Evolutionary conservation across 2,797 vertebrate species (phyloP).

Genomic region (Anolis apletophallus): DNA sequence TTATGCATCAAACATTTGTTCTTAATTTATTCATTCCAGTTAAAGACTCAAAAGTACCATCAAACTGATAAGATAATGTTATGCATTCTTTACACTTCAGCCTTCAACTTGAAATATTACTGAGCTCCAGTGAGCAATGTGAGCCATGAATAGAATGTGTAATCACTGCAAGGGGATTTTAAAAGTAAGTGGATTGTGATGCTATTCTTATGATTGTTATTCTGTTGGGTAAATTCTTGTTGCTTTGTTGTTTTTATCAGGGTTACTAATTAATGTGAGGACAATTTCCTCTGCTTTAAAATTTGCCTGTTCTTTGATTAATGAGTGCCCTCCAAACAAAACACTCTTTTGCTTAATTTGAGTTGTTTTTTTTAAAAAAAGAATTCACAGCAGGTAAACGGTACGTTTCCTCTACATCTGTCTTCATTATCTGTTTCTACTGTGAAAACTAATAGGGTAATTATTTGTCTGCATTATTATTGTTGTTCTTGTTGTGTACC

Average conservation of each 20-base stretch:
- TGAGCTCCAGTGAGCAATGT: constrained; percentile 22
- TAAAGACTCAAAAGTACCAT: constrained; percentile 24
- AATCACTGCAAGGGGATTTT: not conserved
- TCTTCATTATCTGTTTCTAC: constrained; percentile 40
- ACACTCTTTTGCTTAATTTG: constrained; percentile 14
- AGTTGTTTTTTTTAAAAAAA: not conserved
- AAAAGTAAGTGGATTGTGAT: not conserved
- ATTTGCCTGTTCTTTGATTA: constrained; percentile 13
- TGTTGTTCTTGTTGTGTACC: too few relatives aligned
- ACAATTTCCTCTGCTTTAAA: not conserved
- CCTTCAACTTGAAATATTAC: constrained; percentile 43
- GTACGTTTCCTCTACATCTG: constrained; percentile 29
- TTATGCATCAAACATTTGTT: constrained; percentile 22
- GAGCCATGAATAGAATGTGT: constrained; percentile 20
- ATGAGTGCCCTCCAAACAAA: constrained; percentile 18
- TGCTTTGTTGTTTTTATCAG: constrained; percentile 13
- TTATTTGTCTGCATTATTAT: constrained; percentile 9
- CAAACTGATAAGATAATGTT: constrained; percentile 39
- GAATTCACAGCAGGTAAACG: constrained; percentile 12
- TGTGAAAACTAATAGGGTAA: constrained; percentile 38
- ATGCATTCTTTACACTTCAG: constrained; percentile 54
- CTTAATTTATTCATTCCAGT: constrained; percentile 36
- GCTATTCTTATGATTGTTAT: not conserved
- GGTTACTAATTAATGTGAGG: not conserved
- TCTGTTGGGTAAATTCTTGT: not conserved